Base-by-base conservation (phyloP, 92 coral and sea anemone species). In the Parazoanthus darwini region DNA sequence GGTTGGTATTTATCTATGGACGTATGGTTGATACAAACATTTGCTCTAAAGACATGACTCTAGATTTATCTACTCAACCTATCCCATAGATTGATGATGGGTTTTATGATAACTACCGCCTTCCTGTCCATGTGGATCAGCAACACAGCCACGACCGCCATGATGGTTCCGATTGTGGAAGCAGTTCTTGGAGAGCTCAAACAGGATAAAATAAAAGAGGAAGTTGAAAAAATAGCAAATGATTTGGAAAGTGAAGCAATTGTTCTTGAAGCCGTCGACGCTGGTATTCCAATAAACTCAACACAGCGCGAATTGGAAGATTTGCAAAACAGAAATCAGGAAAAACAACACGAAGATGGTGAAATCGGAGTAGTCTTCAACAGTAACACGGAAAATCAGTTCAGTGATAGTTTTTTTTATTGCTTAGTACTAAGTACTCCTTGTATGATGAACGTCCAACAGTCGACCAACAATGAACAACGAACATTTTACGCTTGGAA, bases 41-140 rank as follows among this genome's bases (percentile, higher is more conserved):
- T 26, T 14, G 1, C 18, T 54, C 18, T 54, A 54, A 54, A 16
- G 20, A 3, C 16, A 63, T 3, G 6, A 7, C 6, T 6, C 22
- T 63, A 3, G 22, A 63, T 22, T 63, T 63, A 18, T 63, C 70
- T 63, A 23, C 73, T 20, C 3, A 13, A 70, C 22, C 16, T 42
- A 8, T 26, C 65, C 6, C 37, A 7, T 46, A 94, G 96, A 88
- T 42, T 94, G 29, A 86, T 94, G 90, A 71, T 94, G 58, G 96
- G 96, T 10, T 94, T 94, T 81, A 94, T 94, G 96, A 77, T 88
- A 8, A 88, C 91, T 42, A 94, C 96, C 4, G 92, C 96, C 18
- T 92, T 94, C 74, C 88, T 94, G 51, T 94, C 96, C 48, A 94
- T 94, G 96, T 94, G 96, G 96, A 91, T 94, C 73, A 94, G 96